Evolutionary conservation across 2,113 vertebrate species (phyloP), one percentile per base, ranked within the genome.

Genomic region (Chionomys nivalis): DNA sequence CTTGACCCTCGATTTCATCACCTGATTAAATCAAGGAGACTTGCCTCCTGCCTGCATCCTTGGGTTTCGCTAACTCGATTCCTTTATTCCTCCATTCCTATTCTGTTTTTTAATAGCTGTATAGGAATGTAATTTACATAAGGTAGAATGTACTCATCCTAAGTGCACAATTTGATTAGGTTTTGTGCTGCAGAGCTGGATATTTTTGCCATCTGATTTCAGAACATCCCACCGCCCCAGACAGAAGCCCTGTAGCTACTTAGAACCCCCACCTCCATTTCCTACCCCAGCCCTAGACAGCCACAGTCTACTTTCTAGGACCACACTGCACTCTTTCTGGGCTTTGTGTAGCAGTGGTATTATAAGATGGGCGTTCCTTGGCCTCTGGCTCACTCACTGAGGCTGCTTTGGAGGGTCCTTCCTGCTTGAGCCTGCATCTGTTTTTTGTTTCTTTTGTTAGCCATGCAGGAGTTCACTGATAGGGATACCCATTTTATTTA

Each of bases 31-130:
- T 31, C 63, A 16, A 11, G 39, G 10, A 68, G 44, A 1, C 33
- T 23, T 7, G 0, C 10, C 68, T 2, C 28, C 13, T n/a, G 12
- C 77, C 61, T 4, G 0, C 7, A 39, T 7, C 31, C 28, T 77
- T 42, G 17, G 68, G 11, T 65, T 91, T 78, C 73, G 10, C 86
- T 39, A 77, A 55, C n/a, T 47, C 14, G 17, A 17, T 81, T 42
- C 73, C n/a, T 82, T 65, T 49, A n/a, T 82, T 52, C 36, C 8
- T 92, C 79, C 65, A 16, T 77, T 28, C 76, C 55, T 61, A 31
- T 68, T 55, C 65, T 65, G 28, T 81, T 86, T 91, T 82, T 7
- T 7, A 86, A n/a, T 26, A 61, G 12, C 28, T 93, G 87, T 82
- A 66, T 70, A 58, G 16, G 44, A 19, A 19, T 76, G 2, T 9